These are phyloP conservation scores for Gymnorhina tibicen DNA, from an alignment of 2,113 vertebrate genomes.

Conservation along the genomic window DNA sequence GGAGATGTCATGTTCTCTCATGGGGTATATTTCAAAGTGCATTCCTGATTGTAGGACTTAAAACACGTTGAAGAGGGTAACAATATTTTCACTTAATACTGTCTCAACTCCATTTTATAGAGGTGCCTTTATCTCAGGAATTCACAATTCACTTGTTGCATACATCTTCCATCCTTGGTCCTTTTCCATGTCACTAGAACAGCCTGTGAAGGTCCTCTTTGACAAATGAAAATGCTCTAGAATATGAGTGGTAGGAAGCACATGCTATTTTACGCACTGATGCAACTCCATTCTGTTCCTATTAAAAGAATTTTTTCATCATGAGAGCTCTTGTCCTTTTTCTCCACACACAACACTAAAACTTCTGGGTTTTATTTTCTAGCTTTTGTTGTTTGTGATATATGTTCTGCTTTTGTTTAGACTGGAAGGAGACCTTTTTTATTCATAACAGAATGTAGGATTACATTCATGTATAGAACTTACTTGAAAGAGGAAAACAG, in stretches of 20 bases:
- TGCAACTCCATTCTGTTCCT: constrained; percentile 16
- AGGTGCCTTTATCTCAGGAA: not conserved
- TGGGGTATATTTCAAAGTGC: not conserved
- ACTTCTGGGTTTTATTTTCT: constrained; percentile 37
- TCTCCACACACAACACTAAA: not conserved
- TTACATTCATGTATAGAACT: not conserved
- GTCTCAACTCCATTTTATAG: not conserved
- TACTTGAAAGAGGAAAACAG: constrained; percentile 1
- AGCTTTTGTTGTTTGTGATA: not conserved
- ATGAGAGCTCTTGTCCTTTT: not conserved
- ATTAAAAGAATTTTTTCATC: constrained; percentile 15
- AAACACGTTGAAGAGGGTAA: not conserved
- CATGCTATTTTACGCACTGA: not conserved
- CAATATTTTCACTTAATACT: not conserved
- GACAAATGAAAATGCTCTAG: not conserved
- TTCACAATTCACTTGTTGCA: not conserved
- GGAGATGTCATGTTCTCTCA: not conserved
- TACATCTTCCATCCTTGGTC: not conserved
- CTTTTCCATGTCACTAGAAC: not conserved
- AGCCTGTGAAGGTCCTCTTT: not conserved
- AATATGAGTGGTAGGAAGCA: not conserved
- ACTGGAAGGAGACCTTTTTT: not conserved
- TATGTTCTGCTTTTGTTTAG: constrained; percentile 21
- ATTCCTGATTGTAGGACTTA: not conserved
- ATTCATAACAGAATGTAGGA: not conserved